Evolutionary conservation across 2,113 vertebrate genomes (phyloP).

Genomic region (Trematomus loennbergii): DNA sequence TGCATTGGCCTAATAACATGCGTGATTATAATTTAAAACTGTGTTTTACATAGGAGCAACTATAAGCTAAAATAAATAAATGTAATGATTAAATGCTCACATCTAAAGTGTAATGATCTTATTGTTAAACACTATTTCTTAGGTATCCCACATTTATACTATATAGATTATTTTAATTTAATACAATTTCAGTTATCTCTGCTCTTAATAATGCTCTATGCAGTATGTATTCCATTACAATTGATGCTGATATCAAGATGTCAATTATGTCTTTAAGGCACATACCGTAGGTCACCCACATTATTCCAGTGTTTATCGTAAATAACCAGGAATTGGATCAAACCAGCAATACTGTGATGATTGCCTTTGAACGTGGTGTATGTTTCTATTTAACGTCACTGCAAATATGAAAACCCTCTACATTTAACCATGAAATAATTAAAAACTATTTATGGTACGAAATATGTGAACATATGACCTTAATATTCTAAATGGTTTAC

Average conservation of each 20-base stretch:
- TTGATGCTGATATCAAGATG: neutral
- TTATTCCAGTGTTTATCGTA: neutral
- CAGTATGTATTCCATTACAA: neutral
- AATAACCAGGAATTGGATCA: conserved; percentile 1
- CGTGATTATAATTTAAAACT: neutral
- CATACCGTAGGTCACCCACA: neutral
- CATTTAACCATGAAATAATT: too few relatives aligned
- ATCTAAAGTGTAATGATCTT: neutral
- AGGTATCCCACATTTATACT: neutral
- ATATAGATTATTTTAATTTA: neutral
- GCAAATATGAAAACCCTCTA: too few relatives aligned
- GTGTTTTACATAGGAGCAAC: neutral
- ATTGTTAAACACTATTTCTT: neutral
- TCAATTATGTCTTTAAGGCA: neutral
- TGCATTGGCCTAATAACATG: neutral
- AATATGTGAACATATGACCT: neutral
- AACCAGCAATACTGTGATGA: too few relatives aligned
- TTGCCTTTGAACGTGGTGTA: too few relatives aligned
- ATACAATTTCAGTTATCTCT: neutral
- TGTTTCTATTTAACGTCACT: too few relatives aligned
- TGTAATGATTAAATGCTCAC: neutral
- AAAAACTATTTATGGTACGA: neutral
- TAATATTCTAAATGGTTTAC: neutral
- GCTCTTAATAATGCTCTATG: neutral
- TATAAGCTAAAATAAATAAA: neutral